Evolutionary conservation across 2,113 vertebrate genomes (phyloP).

Genomic region (Perca schrenkii): DNA sequence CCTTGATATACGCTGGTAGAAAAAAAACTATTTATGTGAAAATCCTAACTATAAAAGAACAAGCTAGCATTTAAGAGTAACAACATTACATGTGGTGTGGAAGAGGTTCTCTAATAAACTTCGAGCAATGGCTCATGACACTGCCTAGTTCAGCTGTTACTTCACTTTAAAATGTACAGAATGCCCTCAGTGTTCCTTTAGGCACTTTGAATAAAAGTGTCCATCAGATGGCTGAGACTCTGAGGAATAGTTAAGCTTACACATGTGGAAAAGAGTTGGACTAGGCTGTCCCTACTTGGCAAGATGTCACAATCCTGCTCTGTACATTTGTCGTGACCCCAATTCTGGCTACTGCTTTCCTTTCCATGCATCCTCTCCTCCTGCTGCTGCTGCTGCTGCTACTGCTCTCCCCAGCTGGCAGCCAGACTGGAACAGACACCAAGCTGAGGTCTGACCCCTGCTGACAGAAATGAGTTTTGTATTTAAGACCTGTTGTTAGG

Average conservation of each 20-base stretch:
- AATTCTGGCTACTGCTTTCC: conserved; percentile 51
- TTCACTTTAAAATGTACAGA: conserved; percentile 50
- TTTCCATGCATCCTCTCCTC: conserved; percentile 48
- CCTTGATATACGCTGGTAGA: background rate
- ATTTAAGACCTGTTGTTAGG: conserved; percentile 64
- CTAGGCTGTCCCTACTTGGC: conserved; percentile 52
- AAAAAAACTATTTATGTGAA: background rate
- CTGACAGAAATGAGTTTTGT: conserved; percentile 76
- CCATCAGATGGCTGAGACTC: conserved; percentile 39
- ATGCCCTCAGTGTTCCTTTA: conserved; percentile 33
- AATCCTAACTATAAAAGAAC: conserved; percentile 11
- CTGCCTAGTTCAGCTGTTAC: conserved; percentile 58
- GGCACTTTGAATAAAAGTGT: conserved; percentile 48
- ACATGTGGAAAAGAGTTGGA: conserved; percentile 57
- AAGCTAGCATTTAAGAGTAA: background rate
- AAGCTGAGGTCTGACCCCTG: conserved; percentile 80
- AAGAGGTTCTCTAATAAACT: conserved; percentile 11
- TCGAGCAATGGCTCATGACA: conserved; percentile 6
- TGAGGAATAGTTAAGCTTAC: conserved; percentile 50
- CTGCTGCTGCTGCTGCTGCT: conserved; percentile 15
- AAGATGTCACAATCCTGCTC: conserved; percentile 52
- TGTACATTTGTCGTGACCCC: conserved; percentile 65
- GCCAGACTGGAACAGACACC: conserved; percentile 51
- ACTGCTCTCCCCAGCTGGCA: conserved; percentile 52
- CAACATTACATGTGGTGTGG: background rate